A percentile compares a stretch with the other conserved stretches of the same genome.
Conservation (phyloP, 2,113 vertebrate genomes). For the Melanocharis versteri region DNA sequence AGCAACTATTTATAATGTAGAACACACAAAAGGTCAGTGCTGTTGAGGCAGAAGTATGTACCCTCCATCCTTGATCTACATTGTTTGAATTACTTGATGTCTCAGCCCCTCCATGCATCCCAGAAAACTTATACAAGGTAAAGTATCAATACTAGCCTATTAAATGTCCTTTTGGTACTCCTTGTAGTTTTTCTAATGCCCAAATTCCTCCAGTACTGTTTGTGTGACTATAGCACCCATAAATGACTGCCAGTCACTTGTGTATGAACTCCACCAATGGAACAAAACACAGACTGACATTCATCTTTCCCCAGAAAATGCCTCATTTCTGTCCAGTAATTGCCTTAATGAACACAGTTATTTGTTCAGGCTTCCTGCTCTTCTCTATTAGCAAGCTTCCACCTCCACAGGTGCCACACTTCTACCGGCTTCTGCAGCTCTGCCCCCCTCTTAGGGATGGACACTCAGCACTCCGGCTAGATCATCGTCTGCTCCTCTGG, state of each 20-base stretch:
- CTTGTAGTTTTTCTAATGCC: neutral
- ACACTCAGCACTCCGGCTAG: neutral
- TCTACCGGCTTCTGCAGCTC: neutral
- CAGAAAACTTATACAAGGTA: neutral
- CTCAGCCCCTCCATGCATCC: neutral
- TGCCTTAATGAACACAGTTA: neutral
- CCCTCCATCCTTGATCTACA: neutral
- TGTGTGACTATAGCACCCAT: neutral
- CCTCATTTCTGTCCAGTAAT: neutral
- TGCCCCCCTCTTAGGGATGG: neutral
- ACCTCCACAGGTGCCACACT: neutral
- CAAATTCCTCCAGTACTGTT: neutral
- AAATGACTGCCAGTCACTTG: neutral
- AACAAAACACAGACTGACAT: neutral
- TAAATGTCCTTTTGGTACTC: neutral
- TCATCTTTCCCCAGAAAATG: neutral
- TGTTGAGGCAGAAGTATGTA: neutral
- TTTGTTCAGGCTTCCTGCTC: neutral
- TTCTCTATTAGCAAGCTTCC: neutral
- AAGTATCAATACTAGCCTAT: neutral
- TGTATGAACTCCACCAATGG: fast-evolving
- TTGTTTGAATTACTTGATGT: neutral
- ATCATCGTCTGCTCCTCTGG: neutral
- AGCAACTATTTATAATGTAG: neutral
- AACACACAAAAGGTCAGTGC: neutral